These are phyloP conservation scores for Muscicapa striata DNA, from an alignment of 2,797 vertebrate genomes.

Conservation along the genomic window DNA sequence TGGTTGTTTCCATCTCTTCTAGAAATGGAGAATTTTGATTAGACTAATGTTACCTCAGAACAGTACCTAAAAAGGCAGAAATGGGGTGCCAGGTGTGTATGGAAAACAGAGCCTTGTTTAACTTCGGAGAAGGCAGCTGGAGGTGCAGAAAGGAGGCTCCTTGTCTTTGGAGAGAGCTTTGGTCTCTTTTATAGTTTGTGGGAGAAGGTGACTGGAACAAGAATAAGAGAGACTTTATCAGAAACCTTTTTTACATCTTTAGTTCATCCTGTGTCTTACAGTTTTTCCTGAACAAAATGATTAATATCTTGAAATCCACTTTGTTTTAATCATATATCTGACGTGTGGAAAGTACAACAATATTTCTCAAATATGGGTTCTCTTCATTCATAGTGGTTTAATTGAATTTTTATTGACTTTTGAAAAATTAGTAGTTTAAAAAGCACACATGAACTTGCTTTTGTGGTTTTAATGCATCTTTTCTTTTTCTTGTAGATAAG, in stretches of 20 bases:
- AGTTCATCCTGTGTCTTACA: background rate
- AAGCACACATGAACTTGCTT: background rate
- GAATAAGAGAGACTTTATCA: background rate
- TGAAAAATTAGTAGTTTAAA: background rate
- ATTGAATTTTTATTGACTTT: background rate
- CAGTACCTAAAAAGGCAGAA: background rate
- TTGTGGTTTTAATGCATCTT: background rate
- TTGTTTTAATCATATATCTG: background rate
- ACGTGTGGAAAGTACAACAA: accelerated
- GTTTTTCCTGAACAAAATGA: background rate
- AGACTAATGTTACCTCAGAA: background rate
- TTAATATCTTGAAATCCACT: background rate
- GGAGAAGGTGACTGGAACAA: background rate
- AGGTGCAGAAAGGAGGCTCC: background rate
- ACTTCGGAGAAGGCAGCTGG: background rate
- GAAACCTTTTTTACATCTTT: background rate
- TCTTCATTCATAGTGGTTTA: background rate
- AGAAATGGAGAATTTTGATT: background rate
- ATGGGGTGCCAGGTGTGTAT: background rate
- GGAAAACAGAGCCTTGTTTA: accelerated
- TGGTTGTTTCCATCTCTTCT: background rate
- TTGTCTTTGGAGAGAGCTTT: background rate
- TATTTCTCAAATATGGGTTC: background rate
- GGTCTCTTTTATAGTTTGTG: background rate
- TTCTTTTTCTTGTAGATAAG: background rate